Evolutionary conservation across 1,140 invertebrate species (phyloP).

Genomic region (Euura lappo): DNA sequence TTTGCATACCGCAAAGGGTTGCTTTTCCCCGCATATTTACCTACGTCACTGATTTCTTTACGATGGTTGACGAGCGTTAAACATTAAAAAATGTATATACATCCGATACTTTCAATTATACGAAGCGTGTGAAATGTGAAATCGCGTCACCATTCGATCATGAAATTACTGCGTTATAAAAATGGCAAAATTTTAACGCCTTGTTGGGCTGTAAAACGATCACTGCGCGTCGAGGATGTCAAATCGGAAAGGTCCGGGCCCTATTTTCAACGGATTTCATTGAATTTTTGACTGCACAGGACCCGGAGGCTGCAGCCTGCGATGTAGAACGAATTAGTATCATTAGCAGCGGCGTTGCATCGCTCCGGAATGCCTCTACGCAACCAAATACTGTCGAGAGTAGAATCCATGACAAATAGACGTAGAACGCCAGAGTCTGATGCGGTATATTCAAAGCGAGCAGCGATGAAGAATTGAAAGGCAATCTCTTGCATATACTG

Average conservation of each 20-base stretch:
- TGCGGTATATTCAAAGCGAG: no score
- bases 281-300: background rate
- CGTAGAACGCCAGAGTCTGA: no score
- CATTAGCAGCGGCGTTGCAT: background rate
- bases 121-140: background rate
- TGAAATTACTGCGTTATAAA: no score
- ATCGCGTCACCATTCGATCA: background rate
- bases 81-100: background rate
- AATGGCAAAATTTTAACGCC: no score
- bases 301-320: background rate
- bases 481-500: background rate
- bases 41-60: slow-evolving; percentile 7
- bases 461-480: background rate
- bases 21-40: slow-evolving; percentile 9
- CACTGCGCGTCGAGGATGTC: background rate
- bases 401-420: background rate
- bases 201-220: no score
- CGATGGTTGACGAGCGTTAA: background rate
- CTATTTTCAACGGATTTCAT: slow-evolving; percentile 2
- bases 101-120: background rate
- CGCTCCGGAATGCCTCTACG: background rate
- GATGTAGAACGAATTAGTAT: background rate
- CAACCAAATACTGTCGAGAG: background rate
- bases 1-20: slow-evolving; percentile 19
- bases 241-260: background rate